These are phyloP conservation scores for Hyperoodon ampullatus DNA, from an alignment of 2,113 vertebrate genomes.

Conservation along the genomic window DNA sequence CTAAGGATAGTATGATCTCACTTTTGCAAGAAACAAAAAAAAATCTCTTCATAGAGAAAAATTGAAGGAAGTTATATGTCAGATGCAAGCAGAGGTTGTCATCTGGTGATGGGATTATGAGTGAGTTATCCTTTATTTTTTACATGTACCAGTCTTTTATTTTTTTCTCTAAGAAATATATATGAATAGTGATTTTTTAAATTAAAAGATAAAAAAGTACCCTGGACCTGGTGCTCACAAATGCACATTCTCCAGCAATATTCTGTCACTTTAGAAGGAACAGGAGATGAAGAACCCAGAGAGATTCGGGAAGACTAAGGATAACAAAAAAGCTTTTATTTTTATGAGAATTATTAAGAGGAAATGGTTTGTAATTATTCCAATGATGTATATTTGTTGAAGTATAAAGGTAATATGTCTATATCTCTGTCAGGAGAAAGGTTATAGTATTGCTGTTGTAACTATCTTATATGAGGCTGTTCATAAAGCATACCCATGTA, in stretches of 20 bases:
- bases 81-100: not conserved
- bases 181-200: not conserved
- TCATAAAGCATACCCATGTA: not conserved
- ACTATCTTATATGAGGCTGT: not conserved
- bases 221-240: not conserved
- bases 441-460: not conserved
- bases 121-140: not conserved
- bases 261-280: constrained; percentile 2
- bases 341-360: not conserved
- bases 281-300: not conserved
- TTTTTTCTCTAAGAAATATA: not conserved
- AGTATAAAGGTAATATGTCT: not conserved
- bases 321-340: not conserved
- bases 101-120: not conserved
- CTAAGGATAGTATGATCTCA: not conserved
- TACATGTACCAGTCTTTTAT: not conserved
- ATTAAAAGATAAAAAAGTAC: not conserved
- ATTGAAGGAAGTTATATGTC: not conserved
- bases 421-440: not conserved
- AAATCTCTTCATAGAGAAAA: not conserved
- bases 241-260: not conserved
- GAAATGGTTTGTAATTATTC: not conserved
- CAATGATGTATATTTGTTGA: not conserved
- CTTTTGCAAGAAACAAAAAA: not conserved
- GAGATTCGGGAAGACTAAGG: not conserved